Percentiles rank a stretch among this genome's conserved stretches.
Evolutionary conservation across 2,888 invertebrate species (phyloP).

Genomic region (Idaea dimidiata): DNA sequence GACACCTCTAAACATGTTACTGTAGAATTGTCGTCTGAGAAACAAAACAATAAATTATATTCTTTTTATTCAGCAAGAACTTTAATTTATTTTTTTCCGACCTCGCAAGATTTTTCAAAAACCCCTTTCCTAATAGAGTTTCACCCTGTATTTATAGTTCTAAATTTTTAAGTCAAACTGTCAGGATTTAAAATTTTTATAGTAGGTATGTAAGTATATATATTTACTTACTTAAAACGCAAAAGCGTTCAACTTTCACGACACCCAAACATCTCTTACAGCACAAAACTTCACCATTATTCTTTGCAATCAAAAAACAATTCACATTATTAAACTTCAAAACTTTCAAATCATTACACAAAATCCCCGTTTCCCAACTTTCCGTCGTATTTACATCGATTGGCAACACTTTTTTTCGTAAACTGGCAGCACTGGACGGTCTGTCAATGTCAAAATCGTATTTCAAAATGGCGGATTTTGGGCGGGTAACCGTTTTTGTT

Average conservation of each 20-base stretch:
- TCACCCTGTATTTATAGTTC: no score
- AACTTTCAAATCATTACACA: slow-evolving; percentile 63
- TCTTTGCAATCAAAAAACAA: slow-evolving; percentile 61
- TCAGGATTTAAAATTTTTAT: no score
- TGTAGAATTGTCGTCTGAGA: slow-evolving; percentile 52
- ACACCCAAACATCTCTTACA: slow-evolving; percentile 51
- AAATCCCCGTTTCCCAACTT: slow-evolving; percentile 54
- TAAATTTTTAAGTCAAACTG: no score
- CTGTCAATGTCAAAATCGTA: slow-evolving; percentile 49
- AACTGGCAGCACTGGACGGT: slow-evolving; percentile 55
- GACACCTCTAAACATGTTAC: slow-evolving; percentile 56
- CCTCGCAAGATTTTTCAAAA: no score
- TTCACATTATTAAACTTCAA: slow-evolving; percentile 45
- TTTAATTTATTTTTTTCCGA: no score
- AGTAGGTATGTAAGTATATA: no score
- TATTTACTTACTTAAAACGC: slow-evolving; percentile 62
- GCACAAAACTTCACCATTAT: slow-evolving; percentile 62
- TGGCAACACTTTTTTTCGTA: slow-evolving; percentile 41
- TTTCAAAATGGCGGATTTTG: slow-evolving; percentile 39
- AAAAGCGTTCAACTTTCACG: slow-evolving; percentile 48
- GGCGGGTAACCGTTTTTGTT: slow-evolving; percentile 40
- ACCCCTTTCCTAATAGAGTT: no score
- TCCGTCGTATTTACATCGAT: slow-evolving; percentile 36
- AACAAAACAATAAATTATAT: slow-evolving; percentile 7
- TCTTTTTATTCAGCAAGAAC: neutral